These are phyloP conservation scores for Cyclina sinensis DNA, from an alignment of 1,140 invertebrate species.

Conservation along the genomic window DNA sequence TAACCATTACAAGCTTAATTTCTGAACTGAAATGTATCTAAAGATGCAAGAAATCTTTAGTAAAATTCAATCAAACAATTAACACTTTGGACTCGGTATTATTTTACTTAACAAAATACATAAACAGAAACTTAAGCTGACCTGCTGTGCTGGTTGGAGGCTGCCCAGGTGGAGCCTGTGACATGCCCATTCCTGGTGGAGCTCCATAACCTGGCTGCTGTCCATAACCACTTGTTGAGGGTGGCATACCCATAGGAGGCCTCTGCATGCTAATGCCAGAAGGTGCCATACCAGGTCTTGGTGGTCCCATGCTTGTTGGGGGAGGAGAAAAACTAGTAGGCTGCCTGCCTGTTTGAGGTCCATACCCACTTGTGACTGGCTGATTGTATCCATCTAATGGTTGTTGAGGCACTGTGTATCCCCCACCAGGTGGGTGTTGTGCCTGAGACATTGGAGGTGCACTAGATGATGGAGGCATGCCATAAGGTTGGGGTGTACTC, in stretches of 20 bases:
- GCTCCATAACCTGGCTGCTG: conserved; percentile 70
- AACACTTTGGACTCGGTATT: too few relatives aligned
- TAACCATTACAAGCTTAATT: too few relatives aligned
- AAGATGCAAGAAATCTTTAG: too few relatives aligned
- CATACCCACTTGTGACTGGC: conserved; percentile 3
- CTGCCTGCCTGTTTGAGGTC: background rate
- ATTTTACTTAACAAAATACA: too few relatives aligned
- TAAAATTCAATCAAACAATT: too few relatives aligned
- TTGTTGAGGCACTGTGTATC: background rate
- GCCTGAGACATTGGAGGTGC: conserved; percentile 40
- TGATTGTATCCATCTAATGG: background rate
- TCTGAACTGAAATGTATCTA: too few relatives aligned
- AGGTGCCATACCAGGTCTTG: conserved; percentile 30
- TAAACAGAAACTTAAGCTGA: background rate
- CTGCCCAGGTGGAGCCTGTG: conserved; percentile 28
- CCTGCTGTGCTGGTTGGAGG: conserved; percentile 18
- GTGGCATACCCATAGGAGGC: conserved; percentile 24
- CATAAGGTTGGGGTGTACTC: conserved; percentile 34
- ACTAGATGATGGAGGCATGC: conserved; percentile 27
- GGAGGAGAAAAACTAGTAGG: conserved; percentile 1
- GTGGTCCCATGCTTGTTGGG: conserved; percentile 10
- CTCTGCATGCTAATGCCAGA: conserved; percentile 20
- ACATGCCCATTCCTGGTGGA: conserved; percentile 70
- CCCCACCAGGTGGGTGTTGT: conserved; percentile 1
- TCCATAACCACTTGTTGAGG: conserved; percentile 47